Evolutionary conservation across 2,797 vertebrate genomes (phyloP), one percentile per base, ranked within the genome.

Genomic region (Hydrocynus forskahlii): DNA sequence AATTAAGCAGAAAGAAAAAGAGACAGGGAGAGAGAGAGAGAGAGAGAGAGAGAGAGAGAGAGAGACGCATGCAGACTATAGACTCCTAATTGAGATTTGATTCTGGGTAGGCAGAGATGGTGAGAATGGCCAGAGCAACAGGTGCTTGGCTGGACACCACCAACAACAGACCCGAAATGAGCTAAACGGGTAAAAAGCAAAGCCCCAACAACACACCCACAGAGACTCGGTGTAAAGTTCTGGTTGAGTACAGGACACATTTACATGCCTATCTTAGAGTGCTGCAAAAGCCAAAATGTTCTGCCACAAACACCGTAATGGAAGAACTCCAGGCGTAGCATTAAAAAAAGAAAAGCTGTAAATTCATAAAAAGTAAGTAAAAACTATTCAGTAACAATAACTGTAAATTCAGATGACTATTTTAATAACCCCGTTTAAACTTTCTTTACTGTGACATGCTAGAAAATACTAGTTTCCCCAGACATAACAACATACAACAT

Each of bases 1-100:
- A 85, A 87, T 81, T 83, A 74, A 63, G 21, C 48, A n/a, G 55
- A 63, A 38, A 81, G 48, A 67, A 10, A 6, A 38, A 19, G 43
- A 9, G 48, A 16, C 43, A 25, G 12, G 45, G 38, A 16, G 73
- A 48, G 40, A 23, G 19, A 23, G 35, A 60, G 35, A 48, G 38
- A 16, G 73, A 48, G 40, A 23, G 19, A 23, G 35, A 60, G 35
- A 48, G 57, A 35, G 38, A 16, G 73, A 48, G 40, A 23, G 19
- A 23, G 35, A 60, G 35, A 48, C 25, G 50, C 38, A 70, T 29
- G 45, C 35, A 59, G 62, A 62, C 74, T 57, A 62, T 57, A 79
- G 60, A 72, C 54, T 70, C 75, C 83, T 87, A 85, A 88, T 86
- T 82, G 81, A 83, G 84, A 81, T 78, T 83, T 85, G 80, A 81